Base-by-base conservation (phyloP, 2,113 vertebrate genomes). In the Xiphias gladius region DNA sequence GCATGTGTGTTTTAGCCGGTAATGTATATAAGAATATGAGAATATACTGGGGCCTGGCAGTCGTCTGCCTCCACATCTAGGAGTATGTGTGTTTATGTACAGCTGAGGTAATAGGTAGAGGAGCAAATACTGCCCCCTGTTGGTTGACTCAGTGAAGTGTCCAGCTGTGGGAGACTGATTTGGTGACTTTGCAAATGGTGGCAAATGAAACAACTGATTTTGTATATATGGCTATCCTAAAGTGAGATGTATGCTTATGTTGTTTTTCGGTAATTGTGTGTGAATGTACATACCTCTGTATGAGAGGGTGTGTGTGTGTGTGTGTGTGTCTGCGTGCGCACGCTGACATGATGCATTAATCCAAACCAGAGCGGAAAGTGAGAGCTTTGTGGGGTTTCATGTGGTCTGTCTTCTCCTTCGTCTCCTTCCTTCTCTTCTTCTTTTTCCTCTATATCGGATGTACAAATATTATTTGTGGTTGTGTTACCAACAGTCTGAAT, bases 71-170 rank as follows among this genome's bases (percentile, higher is more conserved):
- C 24, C 20, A 8, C 17, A 22, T 74, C 46, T 37, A 7, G 24
- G 26, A 30, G 61, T 50, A 11, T 24, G 37, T 78, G 73, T 72
- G 55, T 73, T 17, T 77, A 61, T 78, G 54, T 41, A 3, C 28
- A 72, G 61, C 32, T 71, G 76, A 64, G 67, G 52, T 64, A 62
- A 59, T 28, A 74, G 64, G 55, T 72, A 87, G 62, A 63, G 57
- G 93, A 92, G 82, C 83, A 80, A 84, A 93, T 77, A 83, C 86
- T 90, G 93, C 90, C 94, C 94, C 90, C 94, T 95, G 88, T 94
- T 93, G 94, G 90, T 63, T 4, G 17, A 73, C 67, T 54, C 24
- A 26, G 63, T 16, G 58, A 78, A 64, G 48, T 67, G 75, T 79
- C 41, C 37, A 54, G 50, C 43, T 70, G 79, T 71, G 46, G 37